phyloP scores from a whole-genome alignment of 2,113 vertebrate genomes.

The Suncus etruscus region DNA sequence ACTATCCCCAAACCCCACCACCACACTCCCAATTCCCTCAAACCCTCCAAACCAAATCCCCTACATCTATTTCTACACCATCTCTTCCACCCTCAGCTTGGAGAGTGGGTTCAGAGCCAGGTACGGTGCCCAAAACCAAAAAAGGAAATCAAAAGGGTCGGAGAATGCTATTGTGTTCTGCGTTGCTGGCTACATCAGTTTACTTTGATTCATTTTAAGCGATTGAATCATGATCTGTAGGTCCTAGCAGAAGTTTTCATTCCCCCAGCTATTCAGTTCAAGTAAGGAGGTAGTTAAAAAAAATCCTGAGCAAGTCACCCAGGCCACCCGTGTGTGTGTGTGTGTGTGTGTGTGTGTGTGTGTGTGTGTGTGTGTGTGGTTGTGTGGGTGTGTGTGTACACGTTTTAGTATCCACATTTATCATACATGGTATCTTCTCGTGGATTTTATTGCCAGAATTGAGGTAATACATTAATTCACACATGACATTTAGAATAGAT shows the following conservation, averaged over 20 bases:
- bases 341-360: not conserved
- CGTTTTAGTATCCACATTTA: conserved; percentile 45
- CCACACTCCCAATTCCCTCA: no score
- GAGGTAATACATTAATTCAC: not conserved
- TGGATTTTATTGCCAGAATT: conserved; percentile 35
- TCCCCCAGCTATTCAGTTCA: not conserved
- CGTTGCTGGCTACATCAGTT: conserved; percentile 42
- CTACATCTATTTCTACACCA: no score
- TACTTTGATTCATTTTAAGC: conserved; percentile 26
- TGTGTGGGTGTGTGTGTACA: no score
- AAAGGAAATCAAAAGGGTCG: conserved; percentile 13
- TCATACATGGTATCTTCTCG: not conserved
- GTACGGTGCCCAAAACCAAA: no score
- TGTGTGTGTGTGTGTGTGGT: not conserved
- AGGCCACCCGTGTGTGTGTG: conserved; percentile 29
- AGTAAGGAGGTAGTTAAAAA: conserved; percentile 16
- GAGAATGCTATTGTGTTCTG: not conserved
- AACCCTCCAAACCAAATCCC: no score
- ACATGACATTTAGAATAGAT: not conserved
- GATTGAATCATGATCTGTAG: not conserved
- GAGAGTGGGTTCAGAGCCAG: no score
- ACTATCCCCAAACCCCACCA: no score
- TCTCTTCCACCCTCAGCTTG: no score
- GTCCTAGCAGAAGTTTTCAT: conserved; percentile 22
- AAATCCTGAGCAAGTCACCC: conserved; percentile 48